Percentiles rank a stretch among this genome's conserved stretches.
Evolutionary conservation across 2,888 invertebrate genomes (phyloP).

Genomic region (Calliopum simillimum): DNA sequence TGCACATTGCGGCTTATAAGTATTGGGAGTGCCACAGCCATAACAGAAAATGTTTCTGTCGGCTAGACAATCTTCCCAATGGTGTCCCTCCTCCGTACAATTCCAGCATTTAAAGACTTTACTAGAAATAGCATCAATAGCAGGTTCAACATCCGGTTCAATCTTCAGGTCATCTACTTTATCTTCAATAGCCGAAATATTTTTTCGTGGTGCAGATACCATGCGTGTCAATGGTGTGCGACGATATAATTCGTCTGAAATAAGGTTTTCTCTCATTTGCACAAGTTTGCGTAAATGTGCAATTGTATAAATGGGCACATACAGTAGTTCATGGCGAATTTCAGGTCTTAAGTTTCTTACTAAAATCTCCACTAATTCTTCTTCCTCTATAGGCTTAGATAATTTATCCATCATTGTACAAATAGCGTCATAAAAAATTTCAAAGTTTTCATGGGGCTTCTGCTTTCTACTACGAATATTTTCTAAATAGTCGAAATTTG

Average conservation of each 20-base stretch:
- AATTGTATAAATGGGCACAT: too few relatives aligned
- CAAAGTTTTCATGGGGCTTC: not conserved
- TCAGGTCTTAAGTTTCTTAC: too few relatives aligned
- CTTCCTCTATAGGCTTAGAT: too few relatives aligned
- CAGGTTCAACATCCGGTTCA: not conserved
- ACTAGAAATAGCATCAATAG: constrained; percentile 1
- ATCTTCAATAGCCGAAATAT: constrained; percentile 8
- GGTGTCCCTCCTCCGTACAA: constrained; percentile 6
- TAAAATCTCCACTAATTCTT: too few relatives aligned
- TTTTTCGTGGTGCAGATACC: not conserved
- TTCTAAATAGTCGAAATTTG: constrained; percentile 11
- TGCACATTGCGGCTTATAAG: constrained; percentile 25
- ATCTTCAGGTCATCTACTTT: not conserved
- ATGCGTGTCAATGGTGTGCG: not conserved
- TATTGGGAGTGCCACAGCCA: constrained; percentile 20
- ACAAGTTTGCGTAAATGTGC: too few relatives aligned
- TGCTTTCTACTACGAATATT: not conserved
- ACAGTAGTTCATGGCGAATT: too few relatives aligned
- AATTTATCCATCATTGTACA: constrained; percentile 11
- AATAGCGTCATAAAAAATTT: constrained; percentile 16
- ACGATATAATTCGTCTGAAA: constrained; percentile 23
- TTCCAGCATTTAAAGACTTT: constrained; percentile 11
- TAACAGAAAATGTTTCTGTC: constrained; percentile 30
- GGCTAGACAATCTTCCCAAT: too few relatives aligned
- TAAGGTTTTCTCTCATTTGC: too few relatives aligned